A percentile compares a stretch with the other conserved stretches of the same genome.
Evolutionary conservation across 2,797 vertebrate genomes (phyloP).

Genomic region (Sitta carolinensis): DNA sequence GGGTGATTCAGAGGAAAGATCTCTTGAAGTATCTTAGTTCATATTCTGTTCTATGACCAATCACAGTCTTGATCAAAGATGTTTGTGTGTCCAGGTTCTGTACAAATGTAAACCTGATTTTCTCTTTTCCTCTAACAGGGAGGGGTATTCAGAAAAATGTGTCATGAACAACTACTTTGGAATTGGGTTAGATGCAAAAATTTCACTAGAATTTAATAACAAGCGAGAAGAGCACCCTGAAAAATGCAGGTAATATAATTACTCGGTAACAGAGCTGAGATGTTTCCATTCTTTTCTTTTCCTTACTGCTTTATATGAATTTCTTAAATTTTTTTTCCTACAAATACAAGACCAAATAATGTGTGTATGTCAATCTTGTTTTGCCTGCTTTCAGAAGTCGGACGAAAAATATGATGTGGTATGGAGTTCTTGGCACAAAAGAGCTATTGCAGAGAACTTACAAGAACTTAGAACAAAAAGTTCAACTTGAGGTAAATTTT

Average conservation of each 20-base stretch:
- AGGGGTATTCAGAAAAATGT: conserved; percentile 97
- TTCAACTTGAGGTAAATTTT: conserved; percentile 91
- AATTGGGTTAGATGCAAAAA: conserved; percentile 97
- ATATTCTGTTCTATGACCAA: background rate
- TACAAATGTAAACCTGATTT: background rate
- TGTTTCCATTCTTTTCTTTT: background rate
- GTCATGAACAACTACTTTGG: conserved; percentile 99
- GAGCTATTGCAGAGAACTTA: conserved; percentile 96
- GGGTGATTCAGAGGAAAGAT: background rate
- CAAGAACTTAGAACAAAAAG: conserved; percentile 97
- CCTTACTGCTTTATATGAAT: background rate
- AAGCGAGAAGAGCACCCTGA: conserved; percentile 97
- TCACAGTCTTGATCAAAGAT: background rate
- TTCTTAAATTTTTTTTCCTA: background rate
- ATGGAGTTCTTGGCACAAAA: conserved; percentile 95
- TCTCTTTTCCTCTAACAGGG: conserved; percentile 77
- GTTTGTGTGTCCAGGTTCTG: background rate
- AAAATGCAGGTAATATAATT: conserved; percentile 89
- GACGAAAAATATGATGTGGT: conserved; percentile 99
- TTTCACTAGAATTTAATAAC: conserved; percentile 98
- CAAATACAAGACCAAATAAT: background rate
- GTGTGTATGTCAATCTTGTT: background rate
- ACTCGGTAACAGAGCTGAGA: background rate
- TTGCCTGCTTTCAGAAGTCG: conserved; percentile 84
- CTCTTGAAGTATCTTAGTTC: background rate